Base-by-base conservation (phyloP, 2,797 vertebrate species). In the Merluccius polli region DNA sequence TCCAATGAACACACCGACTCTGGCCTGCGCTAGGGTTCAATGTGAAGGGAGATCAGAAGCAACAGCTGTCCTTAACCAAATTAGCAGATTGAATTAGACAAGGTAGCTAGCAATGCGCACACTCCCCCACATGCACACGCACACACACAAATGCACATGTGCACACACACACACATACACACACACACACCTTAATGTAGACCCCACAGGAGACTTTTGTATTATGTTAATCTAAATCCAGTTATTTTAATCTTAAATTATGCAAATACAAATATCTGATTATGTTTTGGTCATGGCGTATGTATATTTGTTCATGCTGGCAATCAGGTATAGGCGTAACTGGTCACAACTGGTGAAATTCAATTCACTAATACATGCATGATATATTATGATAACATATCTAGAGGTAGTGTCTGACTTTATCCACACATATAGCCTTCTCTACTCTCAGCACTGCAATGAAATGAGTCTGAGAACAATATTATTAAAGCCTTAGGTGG, bases 221-320 rank as follows among this genome's bases (percentile, higher is more conserved):
- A 79, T 76, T 80, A 90, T 85, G 83, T 77, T 82, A 88, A 86
- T 88, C 77, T 65, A 88, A 88, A 91, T 90, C 90, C 85, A 81
- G 85, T 92, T 92, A 90, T 27, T 81, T 70, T 89, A 79, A 90
- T 85, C 79, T 79, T 77, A 82, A 89, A 89, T 91, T 89, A 89
- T 90, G 85, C 59, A 86, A 89, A 90, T 89, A n/a, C 73, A 73
- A 69, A 86, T 88, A 86, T 88, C 74, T 82, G 36, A 85, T 88
- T 86, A 83, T 67, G 75, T 30, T 27, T 68, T 68, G 24, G 65
- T 68, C 24, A 48, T 41, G 38, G 12, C 16, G 16, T 48, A 48
- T 59, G 48, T n/a, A n/a, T n/a, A 59, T 59, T 21, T 52, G 48
- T 52, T 6, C 18, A 52, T 18, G 18, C 48, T 4, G 48, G 41